Conservation (phyloP, 2,113 vertebrate species). For the Bos taurus region DNA sequence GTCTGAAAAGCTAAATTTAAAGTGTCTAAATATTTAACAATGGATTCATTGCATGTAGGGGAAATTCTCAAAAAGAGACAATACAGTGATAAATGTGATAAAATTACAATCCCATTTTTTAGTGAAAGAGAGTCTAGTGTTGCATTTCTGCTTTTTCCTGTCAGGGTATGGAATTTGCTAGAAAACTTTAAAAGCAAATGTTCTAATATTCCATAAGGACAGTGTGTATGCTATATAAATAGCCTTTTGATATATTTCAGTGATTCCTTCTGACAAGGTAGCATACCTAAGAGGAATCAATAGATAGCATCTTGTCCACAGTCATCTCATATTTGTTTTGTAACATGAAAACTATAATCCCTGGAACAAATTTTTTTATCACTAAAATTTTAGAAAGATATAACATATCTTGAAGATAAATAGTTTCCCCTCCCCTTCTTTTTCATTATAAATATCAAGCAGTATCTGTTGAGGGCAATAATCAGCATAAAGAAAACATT, state of each 20-base stretch:
- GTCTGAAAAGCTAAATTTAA: neutral
- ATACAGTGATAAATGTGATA: neutral
- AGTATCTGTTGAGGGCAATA: neutral
- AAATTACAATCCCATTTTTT: neutral
- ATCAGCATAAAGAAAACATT: slow-evolving; percentile 18
- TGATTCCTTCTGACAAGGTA: neutral
- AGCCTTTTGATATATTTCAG: neutral
- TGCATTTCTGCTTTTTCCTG: neutral
- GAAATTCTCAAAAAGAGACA: neutral
- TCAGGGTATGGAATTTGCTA: neutral
- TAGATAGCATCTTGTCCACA: neutral
- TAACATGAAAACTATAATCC: neutral
- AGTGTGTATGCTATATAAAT: neutral
- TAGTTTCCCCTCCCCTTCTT: neutral
- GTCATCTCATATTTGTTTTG: neutral
- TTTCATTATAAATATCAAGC: neutral
- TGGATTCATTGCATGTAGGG: neutral
- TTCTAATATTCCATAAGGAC: neutral
- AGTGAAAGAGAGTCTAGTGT: neutral
- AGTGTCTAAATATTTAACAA: neutral
- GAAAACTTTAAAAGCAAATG: neutral
- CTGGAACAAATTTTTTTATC: neutral
- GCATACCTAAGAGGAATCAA: neutral
- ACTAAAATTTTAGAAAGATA: neutral
- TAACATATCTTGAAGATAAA: neutral